Conservation (phyloP, 2,113 vertebrate species). For the Mixornis gularis region DNA sequence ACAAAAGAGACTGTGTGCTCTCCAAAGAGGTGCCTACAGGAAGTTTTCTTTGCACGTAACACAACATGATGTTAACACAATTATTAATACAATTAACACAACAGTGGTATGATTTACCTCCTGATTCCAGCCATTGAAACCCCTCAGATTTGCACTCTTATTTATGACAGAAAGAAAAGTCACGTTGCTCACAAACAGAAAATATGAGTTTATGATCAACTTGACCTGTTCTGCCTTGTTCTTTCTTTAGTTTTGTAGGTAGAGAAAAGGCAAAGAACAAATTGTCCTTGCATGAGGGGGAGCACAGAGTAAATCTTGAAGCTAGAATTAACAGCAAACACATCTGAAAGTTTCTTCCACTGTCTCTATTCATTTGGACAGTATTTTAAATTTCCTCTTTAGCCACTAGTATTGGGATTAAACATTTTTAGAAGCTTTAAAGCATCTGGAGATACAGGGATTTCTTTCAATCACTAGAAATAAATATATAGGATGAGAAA, state of each 20-base stretch:
- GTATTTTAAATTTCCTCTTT: neutral
- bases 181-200: neutral
- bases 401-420: neutral
- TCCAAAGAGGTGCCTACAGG: neutral
- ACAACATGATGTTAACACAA: neutral
- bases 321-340: neutral
- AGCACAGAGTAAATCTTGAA: neutral
- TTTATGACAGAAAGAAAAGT: neutral
- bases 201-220: neutral
- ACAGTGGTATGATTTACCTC: neutral
- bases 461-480: neutral
- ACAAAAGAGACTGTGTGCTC: neutral
- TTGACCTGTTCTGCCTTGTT: neutral
- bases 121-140: neutral
- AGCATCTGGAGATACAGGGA: neutral
- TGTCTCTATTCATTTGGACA: neutral
- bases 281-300: too few species aligned
- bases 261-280: neutral
- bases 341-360: neutral
- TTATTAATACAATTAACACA: neutral
- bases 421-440: neutral
- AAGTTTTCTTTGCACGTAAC: neutral
- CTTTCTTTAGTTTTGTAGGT: neutral
- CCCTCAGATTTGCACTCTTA: neutral
- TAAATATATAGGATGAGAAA: accelerated